A percentile compares a stretch with the other conserved stretches of the same genome.
These are phyloP conservation scores for Darwinula stevensoni DNA, from an alignment of 2,888 invertebrate species.

Conservation along the genomic window DNA sequence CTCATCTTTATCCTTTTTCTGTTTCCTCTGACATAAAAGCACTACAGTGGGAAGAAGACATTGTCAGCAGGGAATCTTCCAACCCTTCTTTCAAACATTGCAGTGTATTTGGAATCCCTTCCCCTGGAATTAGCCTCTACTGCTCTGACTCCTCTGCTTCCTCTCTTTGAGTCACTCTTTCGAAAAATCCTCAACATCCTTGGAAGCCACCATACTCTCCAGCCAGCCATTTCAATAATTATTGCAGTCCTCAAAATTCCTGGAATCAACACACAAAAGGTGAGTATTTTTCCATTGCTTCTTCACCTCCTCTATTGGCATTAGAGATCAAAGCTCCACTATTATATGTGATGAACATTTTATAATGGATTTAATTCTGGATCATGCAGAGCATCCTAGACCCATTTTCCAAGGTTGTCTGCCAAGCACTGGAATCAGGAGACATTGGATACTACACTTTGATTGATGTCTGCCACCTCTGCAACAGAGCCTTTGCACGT, in stretches of 20 bases:
- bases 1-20: too few species aligned
- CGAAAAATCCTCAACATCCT: conserved; percentile 31
- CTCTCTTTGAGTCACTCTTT: conserved; percentile 59
- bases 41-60: neutral
- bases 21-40: too few species aligned
- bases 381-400: conserved; percentile 46
- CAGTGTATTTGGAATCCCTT: conserved; percentile 44
- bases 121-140: conserved; percentile 43
- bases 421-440: conserved; percentile 26
- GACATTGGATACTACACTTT: conserved; percentile 16
- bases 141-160: conserved; percentile 47
- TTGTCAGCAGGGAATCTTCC: neutral
- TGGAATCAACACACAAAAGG: conserved; percentile 46
- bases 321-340: neutral
- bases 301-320: too few species aligned
- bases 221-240: conserved; percentile 28
- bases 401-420: conserved; percentile 77
- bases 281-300: too few species aligned
- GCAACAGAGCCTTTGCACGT: conserved; percentile 58
- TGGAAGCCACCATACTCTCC: neutral
- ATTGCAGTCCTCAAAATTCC: conserved; percentile 53
- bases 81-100: conserved; percentile 4
- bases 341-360: neutral
- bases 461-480: conserved; percentile 62
- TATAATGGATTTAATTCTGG: too few species aligned